Percentiles rank a stretch among this genome's conserved stretches.
Conservation (phyloP, 2,888 invertebrate genomes). For the Imbricaverruca yamaguchii region DNA sequence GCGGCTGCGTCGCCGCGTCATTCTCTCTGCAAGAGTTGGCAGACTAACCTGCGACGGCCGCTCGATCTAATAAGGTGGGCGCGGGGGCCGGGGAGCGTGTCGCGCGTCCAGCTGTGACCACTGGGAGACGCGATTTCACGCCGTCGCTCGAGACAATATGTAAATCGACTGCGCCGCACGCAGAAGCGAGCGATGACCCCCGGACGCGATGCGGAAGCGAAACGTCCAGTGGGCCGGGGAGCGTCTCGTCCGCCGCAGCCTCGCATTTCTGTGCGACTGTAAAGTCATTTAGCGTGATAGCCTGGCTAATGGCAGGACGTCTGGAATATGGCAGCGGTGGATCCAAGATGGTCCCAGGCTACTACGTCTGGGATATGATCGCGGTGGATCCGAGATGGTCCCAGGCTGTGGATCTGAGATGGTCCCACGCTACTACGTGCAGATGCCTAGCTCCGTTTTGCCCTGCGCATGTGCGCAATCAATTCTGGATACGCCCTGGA, state of each 20-base stretch:
- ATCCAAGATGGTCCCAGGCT: too few species aligned
- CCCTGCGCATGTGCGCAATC: too few species aligned
- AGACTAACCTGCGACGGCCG: not conserved
- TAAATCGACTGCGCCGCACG: not conserved
- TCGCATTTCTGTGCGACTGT: not conserved
- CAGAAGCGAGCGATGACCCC: slow-evolving; percentile 8
- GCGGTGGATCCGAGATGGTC: too few species aligned
- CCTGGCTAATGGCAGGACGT: too few species aligned
- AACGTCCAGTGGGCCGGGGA: too few species aligned
- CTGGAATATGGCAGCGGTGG: too few species aligned
- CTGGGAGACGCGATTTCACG: not conserved
- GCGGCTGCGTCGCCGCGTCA: not conserved
- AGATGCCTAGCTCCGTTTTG: too few species aligned
- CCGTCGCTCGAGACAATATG: not conserved
- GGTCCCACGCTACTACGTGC: too few species aligned
- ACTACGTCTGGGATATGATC: too few species aligned
- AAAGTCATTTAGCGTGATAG: slow-evolving; percentile 5
- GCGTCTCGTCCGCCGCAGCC: not conserved
- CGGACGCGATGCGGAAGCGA: not conserved
- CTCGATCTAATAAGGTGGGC: not conserved
- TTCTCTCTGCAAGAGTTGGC: slow-evolving; percentile 4
- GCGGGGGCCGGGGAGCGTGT: not conserved
- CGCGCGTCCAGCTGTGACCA: not conserved
- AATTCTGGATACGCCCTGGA: too few species aligned
- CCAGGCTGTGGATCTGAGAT: too few species aligned